Evolutionary conservation across 2,113 vertebrate genomes (phyloP), one percentile per base, ranked within the genome.

Genomic region (Sebastes schlegelii): DNA sequence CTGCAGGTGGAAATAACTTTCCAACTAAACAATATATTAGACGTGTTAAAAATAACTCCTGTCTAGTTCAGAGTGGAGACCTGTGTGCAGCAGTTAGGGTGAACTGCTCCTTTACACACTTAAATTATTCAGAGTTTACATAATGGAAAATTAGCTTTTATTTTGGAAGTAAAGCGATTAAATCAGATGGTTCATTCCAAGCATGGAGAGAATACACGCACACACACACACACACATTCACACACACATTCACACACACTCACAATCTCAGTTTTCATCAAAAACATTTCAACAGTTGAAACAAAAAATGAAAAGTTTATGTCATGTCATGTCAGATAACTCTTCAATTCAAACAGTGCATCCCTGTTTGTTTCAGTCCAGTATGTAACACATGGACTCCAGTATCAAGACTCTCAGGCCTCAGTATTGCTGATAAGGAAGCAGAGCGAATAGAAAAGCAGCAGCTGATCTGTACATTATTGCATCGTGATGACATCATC

Each of bases 401-500:
- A 54, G 26, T 7, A 48, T 57, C 10, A 16, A 17, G 46, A 68
- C 79, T n/a, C 51, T 34, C 48, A 8, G 79, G 26, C 14, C 46
- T 63, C 63, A 34, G 61, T 84, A 51, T 62, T 75, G 57, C 72
- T 73, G 61, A 77, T 70, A 23, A 78, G 26, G 45, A 84, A 73
- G 45, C 58, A 0, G 45, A 79, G 74, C 42, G 1, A 40, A 65
- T 45, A 80, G 57, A 70, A 85, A 91, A 89, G 74, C 79, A 84
- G 83, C 83, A 87, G 84, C 82, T 17, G 46, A 74, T 72, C 78
- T 45, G 72, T 62, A 90, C 82, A 86, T 90, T 91, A 89, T 91
- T 91, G 88, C 89, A 89, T 89, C 67, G 54, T 11, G 61, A 82
- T 85, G 89, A 91, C 87, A 83, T 93, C 90, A 65, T 88, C 43